Base-by-base conservation (phyloP, 2,113 vertebrate genomes). In the Lamprotornis superbus region DNA sequence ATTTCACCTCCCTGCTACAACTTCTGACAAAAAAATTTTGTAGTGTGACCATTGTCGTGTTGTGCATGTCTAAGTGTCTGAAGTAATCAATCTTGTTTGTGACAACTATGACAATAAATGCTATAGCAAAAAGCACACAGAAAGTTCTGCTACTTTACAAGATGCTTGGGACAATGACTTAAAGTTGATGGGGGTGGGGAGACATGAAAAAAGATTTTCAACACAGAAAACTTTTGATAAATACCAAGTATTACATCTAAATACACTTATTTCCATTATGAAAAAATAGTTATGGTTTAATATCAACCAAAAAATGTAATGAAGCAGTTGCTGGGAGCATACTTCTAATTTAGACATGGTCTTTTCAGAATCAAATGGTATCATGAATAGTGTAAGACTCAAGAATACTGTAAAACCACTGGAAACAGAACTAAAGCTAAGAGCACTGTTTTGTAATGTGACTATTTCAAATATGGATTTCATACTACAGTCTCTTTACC, bases 361-460 rank as follows among this genome's bases (percentile, higher is more conserved):
- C 68, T 77, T 92, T 86, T 74, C 83, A 86, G 46, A 90, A 93
- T 73, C 61, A 95, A 92, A 64, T 22, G 11, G 50, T 53, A 76
- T 61, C 0, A 1, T 17, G 23, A 83, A 69, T 7, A 83, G 55
- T 5, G 1, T 33, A 83, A 64, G n/a, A 52, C 22, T 75, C 31
- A 35, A 87, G 30, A 79, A 92, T 56, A 67, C 12, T 74, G 39
- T 69, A 76, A 85, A 95, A 35, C 6, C 55, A 69, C 53, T 61
- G 60, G 46, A 60, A 96, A 40, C 5, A 81, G 39, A 56, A 49
- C 42, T 65, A 68, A 83, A 91, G 25, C 15, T 28, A 65, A 39
- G 30, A 69, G 14, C 7, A 37, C 11, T 76, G 18, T 68, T 87
- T 39, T 37, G 10, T 30, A 87, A 59, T 30, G 17, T 44, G 33